Conservation (phyloP, 1,140 invertebrate species). For the Chymomyza costata region DNA sequence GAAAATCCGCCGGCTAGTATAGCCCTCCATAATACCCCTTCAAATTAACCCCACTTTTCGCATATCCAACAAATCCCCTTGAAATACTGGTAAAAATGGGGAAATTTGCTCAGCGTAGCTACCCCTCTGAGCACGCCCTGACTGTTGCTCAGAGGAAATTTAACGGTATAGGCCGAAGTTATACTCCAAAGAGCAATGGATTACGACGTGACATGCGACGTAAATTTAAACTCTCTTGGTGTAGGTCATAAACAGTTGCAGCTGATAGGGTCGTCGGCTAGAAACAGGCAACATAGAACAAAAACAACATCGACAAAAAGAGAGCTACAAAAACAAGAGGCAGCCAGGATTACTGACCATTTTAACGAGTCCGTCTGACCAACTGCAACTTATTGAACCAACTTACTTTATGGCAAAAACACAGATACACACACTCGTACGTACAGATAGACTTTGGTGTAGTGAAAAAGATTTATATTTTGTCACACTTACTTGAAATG, state of each 20-base stretch:
- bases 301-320: slow-evolving; percentile 3
- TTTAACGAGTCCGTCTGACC: slow-evolving; percentile 61
- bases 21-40: neutral
- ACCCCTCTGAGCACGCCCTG: slow-evolving; percentile 3
- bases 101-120: neutral
- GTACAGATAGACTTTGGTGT: neutral
- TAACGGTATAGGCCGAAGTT: too few relatives aligned
- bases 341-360: slow-evolving; percentile 28
- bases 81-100: neutral
- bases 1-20: neutral
- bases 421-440: slow-evolving; percentile 5
- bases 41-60: neutral
- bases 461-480: slow-evolving; percentile 50
- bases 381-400: slow-evolving; percentile 59
- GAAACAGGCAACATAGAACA: neutral
- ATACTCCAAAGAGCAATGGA: too few relatives aligned
- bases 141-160: too few relatives aligned
- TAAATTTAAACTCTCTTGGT: slow-evolving; percentile 55
- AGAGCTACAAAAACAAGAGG: neutral
- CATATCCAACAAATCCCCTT: neutral
- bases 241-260: slow-evolving; percentile 66
- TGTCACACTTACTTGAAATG: slow-evolving; percentile 50
- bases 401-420: slow-evolving; percentile 34
- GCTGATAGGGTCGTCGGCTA: slow-evolving; percentile 37
- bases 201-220: too few relatives aligned